Evolutionary conservation across 2,888 invertebrate species (phyloP).

Genomic region (Seira musarum): DNA sequence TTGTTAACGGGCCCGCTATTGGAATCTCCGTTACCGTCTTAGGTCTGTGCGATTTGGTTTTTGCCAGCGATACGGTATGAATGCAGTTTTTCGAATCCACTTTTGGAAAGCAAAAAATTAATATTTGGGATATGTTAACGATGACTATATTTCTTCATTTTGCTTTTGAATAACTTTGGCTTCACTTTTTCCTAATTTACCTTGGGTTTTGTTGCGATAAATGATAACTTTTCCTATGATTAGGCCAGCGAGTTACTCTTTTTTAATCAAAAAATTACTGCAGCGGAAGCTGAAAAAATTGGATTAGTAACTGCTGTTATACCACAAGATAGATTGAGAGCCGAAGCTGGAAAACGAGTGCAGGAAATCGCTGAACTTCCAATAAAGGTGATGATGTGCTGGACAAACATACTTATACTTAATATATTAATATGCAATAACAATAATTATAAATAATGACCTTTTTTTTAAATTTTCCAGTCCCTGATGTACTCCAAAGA

Average conservation of each 20-base stretch:
- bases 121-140: too few species aligned
- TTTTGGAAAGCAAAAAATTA: too few species aligned
- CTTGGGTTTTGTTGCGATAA: too few species aligned
- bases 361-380: constrained; percentile 72
- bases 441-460: constrained; percentile 14
- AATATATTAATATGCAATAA: constrained; percentile 1
- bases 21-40: constrained; percentile 91
- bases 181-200: too few species aligned
- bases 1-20: constrained; percentile 95
- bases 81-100: neutral
- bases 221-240: constrained; percentile 1
- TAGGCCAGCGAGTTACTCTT: constrained; percentile 76
- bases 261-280: constrained; percentile 84
- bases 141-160: too few species aligned
- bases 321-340: constrained; percentile 78
- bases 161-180: constrained; percentile 2
- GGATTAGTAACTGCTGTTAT: constrained; percentile 88
- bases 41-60: constrained; percentile 89
- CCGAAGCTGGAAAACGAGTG: constrained; percentile 75
- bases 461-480: constrained; percentile 71
- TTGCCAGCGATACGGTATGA: constrained; percentile 84
- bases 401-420: too few species aligned
- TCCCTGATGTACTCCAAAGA: constrained; percentile 82
- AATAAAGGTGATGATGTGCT: constrained; percentile 61
- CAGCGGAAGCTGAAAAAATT: constrained; percentile 83